Percentiles rank a stretch among this genome's conserved stretches.
Evolutionary conservation across 2,888 invertebrate genomes (phyloP).

Genomic region (Drosophila lacicola): DNA sequence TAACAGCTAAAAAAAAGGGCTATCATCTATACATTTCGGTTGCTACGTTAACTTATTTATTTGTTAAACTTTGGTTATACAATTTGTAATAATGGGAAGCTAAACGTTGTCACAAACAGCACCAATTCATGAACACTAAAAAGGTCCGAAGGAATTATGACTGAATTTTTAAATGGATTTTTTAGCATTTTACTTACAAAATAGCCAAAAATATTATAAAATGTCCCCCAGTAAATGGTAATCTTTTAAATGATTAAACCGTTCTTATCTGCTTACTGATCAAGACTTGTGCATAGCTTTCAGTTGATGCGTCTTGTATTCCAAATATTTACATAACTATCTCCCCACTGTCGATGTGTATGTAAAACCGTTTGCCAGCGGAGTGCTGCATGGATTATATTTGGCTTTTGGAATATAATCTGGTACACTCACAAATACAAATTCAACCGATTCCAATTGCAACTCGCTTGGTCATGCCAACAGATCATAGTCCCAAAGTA

Average conservation of each 20-base stretch:
- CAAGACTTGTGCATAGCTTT: conserved; percentile 53
- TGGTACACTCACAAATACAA: conserved; percentile 42
- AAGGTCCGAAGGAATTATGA: no score
- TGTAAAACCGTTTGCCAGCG: conserved; percentile 69
- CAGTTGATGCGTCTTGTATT: conserved; percentile 52
- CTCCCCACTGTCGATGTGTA: conserved; percentile 65
- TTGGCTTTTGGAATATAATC: conserved; percentile 69
- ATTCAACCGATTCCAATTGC: conserved; percentile 31
- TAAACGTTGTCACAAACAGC: no score
- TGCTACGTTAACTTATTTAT: no score
- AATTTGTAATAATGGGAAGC: no score
- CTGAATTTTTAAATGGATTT: no score
- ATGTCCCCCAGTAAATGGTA: neutral
- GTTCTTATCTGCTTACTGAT: conserved; percentile 30
- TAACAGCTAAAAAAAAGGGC: no score
- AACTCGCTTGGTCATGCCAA: conserved; percentile 38
- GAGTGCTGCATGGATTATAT: conserved; percentile 76
- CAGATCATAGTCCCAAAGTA: conserved; percentile 32
- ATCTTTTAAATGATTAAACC: neutral
- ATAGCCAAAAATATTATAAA: no score
- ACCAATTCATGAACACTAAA: no score
- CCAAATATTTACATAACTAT: conserved; percentile 32
- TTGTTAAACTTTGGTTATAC: no score
- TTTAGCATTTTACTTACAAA: no score
- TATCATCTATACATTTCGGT: no score